Conservation (phyloP, 2,888 invertebrate species). For the Heliconius aoede region DNA sequence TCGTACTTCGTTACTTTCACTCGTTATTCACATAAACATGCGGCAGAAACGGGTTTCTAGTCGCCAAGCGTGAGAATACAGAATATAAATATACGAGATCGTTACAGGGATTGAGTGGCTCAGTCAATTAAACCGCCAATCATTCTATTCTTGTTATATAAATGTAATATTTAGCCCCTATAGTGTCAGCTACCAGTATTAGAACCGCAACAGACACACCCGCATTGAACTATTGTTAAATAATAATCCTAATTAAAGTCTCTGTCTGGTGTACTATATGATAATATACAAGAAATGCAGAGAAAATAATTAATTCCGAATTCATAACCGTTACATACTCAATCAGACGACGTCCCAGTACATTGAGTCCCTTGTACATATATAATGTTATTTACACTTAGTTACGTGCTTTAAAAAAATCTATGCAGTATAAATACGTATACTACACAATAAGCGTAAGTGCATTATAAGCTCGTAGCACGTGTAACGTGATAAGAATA, state of each 20-base stretch:
- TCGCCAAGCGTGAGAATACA: slow-evolving; percentile 45
- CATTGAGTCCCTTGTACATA: too few species aligned
- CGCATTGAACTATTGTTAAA: slow-evolving; percentile 2
- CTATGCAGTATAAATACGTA: background rate
- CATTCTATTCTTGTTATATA: background rate
- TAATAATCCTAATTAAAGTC: slow-evolving; percentile 1
- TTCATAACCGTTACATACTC: too few species aligned
- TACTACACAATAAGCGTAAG: slow-evolving; percentile 39
- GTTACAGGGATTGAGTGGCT: slow-evolving; percentile 27
- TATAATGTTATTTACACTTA: background rate
- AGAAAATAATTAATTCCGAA: background rate
- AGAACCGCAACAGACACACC: background rate
- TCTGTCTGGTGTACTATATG: too few species aligned
- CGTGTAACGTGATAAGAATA: slow-evolving; percentile 69
- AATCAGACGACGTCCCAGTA: too few species aligned
- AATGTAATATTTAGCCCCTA: slow-evolving; percentile 1
- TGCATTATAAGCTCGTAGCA: slow-evolving; percentile 61
- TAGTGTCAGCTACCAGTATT: slow-evolving; percentile 20
- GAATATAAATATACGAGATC: slow-evolving; percentile 39
- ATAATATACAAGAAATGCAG: too few species aligned
- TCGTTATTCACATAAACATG: slow-evolving; percentile 56
- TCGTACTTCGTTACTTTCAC: slow-evolving; percentile 61
- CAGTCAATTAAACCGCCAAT: slow-evolving; percentile 36
- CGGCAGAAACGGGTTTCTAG: slow-evolving; percentile 51
- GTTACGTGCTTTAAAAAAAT: slow-evolving; percentile 18